These are phyloP conservation scores for Rhodeus uyekii DNA, from an alignment of 2,797 vertebrate genomes.

Conservation along the genomic window DNA sequence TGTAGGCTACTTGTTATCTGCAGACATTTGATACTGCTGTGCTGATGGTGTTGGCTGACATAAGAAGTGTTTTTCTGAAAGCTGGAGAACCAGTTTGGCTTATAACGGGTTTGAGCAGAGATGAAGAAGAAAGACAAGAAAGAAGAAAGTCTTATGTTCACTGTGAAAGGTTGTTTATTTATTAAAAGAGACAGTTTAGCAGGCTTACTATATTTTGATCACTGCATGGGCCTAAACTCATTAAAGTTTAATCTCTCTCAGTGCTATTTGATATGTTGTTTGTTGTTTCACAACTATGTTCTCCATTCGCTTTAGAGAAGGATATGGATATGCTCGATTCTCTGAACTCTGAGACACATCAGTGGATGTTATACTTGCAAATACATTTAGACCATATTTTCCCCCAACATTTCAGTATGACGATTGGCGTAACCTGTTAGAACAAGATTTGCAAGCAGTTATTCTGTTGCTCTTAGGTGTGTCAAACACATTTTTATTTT, in stretches of 20 bases:
- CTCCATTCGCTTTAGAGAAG: neutral
- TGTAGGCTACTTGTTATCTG: neutral
- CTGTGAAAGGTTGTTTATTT: neutral
- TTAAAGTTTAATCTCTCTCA: neutral
- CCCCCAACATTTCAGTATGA: neutral
- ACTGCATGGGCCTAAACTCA: neutral
- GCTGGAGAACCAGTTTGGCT: slow-evolving; percentile 37
- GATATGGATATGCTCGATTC: neutral
- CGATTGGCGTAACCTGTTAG: neutral
- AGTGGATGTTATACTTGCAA: neutral
- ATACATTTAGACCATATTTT: neutral
- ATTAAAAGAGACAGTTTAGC: neutral
- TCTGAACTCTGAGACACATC: neutral
- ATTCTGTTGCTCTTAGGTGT: neutral
- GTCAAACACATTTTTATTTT: neutral
- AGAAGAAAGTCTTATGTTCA: neutral
- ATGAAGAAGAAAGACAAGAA: neutral
- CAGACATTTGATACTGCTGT: slow-evolving; percentile 43
- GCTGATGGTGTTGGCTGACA: slow-evolving; percentile 6
- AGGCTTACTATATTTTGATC: neutral
- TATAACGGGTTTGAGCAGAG: slow-evolving; percentile 23
- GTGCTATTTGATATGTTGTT: neutral
- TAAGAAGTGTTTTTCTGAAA: slow-evolving; percentile 24
- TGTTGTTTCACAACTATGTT: neutral
- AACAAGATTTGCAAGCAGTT: neutral